phyloP scores from a whole-genome alignment of 2,797 vertebrate species.

The Periparus ater region DNA sequence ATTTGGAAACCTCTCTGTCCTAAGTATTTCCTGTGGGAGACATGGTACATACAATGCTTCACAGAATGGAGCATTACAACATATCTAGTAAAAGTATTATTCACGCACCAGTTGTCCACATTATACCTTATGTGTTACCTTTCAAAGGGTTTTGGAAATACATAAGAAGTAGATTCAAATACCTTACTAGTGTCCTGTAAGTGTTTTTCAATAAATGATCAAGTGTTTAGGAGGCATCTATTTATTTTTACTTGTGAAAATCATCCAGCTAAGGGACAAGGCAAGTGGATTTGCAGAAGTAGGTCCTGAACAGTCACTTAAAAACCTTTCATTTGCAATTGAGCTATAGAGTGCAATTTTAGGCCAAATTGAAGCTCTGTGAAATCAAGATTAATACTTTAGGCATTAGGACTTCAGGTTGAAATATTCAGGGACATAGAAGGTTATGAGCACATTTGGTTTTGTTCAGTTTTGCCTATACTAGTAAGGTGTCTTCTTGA shows the following conservation, averaged over 20 bases:
- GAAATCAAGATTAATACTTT: not conserved
- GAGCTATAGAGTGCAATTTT: not conserved
- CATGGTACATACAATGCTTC: not conserved
- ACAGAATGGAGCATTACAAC: not conserved
- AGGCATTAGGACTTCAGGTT: not conserved
- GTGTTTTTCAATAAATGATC: not conserved
- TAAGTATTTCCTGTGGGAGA: not conserved
- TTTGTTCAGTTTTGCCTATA: not conserved
- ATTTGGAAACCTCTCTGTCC: not conserved
- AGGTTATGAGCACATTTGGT: not conserved
- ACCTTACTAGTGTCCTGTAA: not conserved
- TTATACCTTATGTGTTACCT: not conserved
- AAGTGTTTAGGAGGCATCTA: not conserved
- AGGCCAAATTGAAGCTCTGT: not conserved
- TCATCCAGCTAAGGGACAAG: not conserved
- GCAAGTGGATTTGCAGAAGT: not conserved
- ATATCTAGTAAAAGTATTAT: not conserved
- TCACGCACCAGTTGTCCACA: not conserved
- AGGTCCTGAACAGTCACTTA: not conserved
- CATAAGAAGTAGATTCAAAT: not conserved
- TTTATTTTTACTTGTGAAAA: not conserved
- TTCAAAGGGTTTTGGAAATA: not conserved
- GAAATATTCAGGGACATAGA: not conserved
- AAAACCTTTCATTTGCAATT: not conserved
- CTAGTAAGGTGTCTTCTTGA: not conserved